A percentile compares a stretch with the other conserved stretches of the same genome.
phyloP scores from a whole-genome alignment of 2,888 invertebrate genomes.

The Sepiola atlantica region DNA sequence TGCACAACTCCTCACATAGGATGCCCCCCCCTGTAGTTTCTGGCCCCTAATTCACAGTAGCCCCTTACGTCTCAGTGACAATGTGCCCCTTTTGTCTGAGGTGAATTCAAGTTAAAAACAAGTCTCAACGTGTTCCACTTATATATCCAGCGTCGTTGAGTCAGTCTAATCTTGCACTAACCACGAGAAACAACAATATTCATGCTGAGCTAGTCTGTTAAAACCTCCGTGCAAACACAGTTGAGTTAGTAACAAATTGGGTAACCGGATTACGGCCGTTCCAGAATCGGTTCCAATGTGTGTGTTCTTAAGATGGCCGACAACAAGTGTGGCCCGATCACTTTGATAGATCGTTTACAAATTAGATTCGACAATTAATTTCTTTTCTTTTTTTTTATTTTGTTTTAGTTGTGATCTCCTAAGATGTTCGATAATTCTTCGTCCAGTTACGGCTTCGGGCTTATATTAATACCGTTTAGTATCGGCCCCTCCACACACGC shows the following conservation, averaged over 20 bases:
- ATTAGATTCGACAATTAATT: conserved; percentile 32
- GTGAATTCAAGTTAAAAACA: too few species aligned
- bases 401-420: not conserved
- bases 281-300: not conserved
- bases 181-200: not conserved
- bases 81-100: too few species aligned
- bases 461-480: not conserved
- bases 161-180: not conserved
- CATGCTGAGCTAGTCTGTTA: not conserved
- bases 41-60: too few species aligned
- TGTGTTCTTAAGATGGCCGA: not conserved
- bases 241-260: not conserved
- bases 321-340: conserved; percentile 14
- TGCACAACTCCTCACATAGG: too few species aligned
- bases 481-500: not conserved
- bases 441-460: not conserved
- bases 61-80: too few species aligned
- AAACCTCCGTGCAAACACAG: not conserved
- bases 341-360: conserved; percentile 5
- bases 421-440: not conserved
- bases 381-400: not conserved
- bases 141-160: not conserved
- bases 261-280: not conserved
- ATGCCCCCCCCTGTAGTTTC: too few species aligned
- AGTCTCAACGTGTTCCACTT: too few species aligned